Evolutionary conservation across 2,113 vertebrate genomes (phyloP).

Genomic region (Accipiter virgatus): DNA sequence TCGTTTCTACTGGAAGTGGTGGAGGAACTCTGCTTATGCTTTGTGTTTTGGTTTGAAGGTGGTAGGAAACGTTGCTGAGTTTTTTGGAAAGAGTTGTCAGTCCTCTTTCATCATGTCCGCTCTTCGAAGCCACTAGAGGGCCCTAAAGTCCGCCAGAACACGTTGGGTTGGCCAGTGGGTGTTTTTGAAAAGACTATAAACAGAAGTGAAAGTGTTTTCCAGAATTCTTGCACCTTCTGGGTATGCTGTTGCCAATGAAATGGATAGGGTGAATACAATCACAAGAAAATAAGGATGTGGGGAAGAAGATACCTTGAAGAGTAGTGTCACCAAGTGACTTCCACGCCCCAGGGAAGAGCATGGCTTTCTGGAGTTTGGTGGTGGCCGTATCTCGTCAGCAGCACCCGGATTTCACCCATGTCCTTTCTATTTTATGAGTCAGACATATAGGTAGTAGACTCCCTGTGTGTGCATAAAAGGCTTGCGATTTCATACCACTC

Average conservation of each 20-base stretch:
- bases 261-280: neutral
- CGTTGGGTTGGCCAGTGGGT: no score
- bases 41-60: neutral
- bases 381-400: neutral
- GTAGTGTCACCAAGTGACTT: neutral
- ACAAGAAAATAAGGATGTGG: neutral
- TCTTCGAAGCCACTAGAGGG: conserved; percentile 52
- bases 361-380: neutral
- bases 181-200: neutral
- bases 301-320: neutral
- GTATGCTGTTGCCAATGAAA: neutral
- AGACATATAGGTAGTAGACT: neutral
- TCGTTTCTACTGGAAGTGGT: neutral
- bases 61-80: neutral
- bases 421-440: neutral
- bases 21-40: neutral
- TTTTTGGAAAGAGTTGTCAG: neutral
- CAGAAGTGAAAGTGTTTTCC: neutral
- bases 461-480: neutral
- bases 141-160: conserved; percentile 14
- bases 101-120: neutral
- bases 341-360: neutral
- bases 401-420: neutral
- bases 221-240: neutral
- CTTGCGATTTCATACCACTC: neutral